Base-by-base conservation (phyloP, 2,888 invertebrate species). In the Lutraria lutraria region DNA sequence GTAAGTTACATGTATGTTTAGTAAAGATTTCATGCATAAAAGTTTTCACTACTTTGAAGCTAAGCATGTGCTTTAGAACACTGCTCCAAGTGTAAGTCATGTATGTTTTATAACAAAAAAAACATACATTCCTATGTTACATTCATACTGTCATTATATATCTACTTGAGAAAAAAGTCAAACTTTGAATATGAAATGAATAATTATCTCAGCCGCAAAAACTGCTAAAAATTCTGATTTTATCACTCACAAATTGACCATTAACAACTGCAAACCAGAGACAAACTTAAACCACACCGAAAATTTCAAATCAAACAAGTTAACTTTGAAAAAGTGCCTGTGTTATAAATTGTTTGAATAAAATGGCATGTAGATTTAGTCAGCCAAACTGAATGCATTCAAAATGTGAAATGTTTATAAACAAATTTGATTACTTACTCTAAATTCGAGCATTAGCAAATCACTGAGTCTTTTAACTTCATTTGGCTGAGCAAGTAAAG, bases 391-490 rank as follows among this genome's bases (percentile, higher is more conserved):
- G 15, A 19, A 56, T 56, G 56, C 12, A 4, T 43, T 56, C 2
- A 19, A 56, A 56, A 56, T 2, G 16, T n/a, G n/a, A 15, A 60
- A 56, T 56, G 60, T 60, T 60, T 21, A n/a, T n/a, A 60, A 8
- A 60, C n/a, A 68, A 68, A 25, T 25, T 25, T 68, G 63, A 68
- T 25, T 54, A 89, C 94, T 90, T 89, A 96, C 96, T 93, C 94
- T 94, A 68, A 95, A 95, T 89, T 96, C 96, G 68, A 96, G 91
- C 82, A 96, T 95, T 34, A 96, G 94, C 16, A 96, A 94, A 80
- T 96, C 95, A 91, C 95, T 94, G 21, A 96, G 93, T 54, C 95
- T 91, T 89, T 95, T 96, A 43, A 96, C 95, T 88, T 96, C 96
- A 81, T 93, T 92, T 0, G 94, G 94, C 85, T 95, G 95, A n/a